Base-by-base conservation (phyloP, 2,888 invertebrate genomes). In the Tetrapedia diversipes region DNA sequence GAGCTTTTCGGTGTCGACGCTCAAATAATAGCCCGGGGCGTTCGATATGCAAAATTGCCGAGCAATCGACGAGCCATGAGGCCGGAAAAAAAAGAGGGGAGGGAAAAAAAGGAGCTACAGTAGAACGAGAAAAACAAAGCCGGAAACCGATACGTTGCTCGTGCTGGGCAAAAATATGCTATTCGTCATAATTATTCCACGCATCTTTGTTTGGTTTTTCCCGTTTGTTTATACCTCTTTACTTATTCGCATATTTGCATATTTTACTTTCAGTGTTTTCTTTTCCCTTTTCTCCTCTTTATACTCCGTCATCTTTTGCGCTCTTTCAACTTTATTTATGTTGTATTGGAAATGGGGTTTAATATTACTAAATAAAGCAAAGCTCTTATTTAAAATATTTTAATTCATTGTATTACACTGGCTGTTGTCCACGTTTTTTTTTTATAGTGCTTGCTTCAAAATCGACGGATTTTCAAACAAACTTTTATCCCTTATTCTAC, bases 21-120 rank as follows among this genome's bases (percentile, higher is more conserved):
- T 73, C 76, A 53, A 59, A 81, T 65, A 73, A 79, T 64, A 77
- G 32, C 59, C 51, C 1, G 24, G 47, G 57, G 49, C 27, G 71
- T 32, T 65, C 66, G 65, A 76, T 81, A 65, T 66, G 77, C 71
- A 68, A 68, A 82, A 79, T 82, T 74, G 71, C 14, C 68, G 63
- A 56, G 65, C 64, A 56, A 74, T 74, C 66, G 68, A 57, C 66
- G 61, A 54, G 45, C 47, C 61, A 34, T 60, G 63, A 68, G 24
- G 16, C 45, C 22, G 43, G 41, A n/a, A 47, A 51, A 45, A 37
- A 24, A n/a, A 34, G 11, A 7, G 22, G 10, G 11, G 10, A 0
- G 10, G 7, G 24, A 29, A 45, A 19, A 27, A 11, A 34, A 24
- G 19, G 10, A 39, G 2, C 51, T 22, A 32, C 2, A 60, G 27